Conservation (phyloP, 2,797 vertebrate genomes). For the Nasua narica region DNA sequence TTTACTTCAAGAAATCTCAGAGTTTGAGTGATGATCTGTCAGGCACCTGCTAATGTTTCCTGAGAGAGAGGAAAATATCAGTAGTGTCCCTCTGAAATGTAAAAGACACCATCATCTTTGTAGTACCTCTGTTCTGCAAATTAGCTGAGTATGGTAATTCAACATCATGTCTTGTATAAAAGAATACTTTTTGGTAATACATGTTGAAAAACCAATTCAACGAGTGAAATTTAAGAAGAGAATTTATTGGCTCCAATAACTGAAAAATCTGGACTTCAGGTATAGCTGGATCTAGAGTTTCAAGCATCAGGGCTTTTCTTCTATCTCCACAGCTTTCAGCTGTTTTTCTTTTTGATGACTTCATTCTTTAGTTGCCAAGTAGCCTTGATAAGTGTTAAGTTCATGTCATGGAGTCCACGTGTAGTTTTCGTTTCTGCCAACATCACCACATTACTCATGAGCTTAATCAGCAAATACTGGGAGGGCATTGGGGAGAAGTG, state of each 20-base stretch:
- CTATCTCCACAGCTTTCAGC: background rate
- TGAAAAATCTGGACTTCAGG: background rate
- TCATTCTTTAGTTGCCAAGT: background rate
- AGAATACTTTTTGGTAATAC: background rate
- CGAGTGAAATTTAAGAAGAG: background rate
- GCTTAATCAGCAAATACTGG: background rate
- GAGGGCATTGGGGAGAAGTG: background rate
- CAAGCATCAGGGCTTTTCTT: background rate
- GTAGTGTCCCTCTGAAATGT: background rate
- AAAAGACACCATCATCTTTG: background rate
- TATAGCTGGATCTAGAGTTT: background rate
- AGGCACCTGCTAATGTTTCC: background rate
- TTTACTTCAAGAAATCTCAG: background rate
- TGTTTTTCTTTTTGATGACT: background rate
- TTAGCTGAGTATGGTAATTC: background rate
- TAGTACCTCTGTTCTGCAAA: background rate
- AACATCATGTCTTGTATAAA: no score
- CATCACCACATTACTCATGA: background rate
- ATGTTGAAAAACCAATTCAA: background rate
- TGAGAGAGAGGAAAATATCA: background rate
- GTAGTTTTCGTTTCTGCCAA: background rate
- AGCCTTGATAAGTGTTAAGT: background rate
- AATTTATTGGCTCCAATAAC: background rate
- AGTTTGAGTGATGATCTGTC: background rate
- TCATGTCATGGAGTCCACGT: background rate